Percentiles rank a stretch among this genome's conserved stretches.
Evolutionary conservation across 2,113 vertebrate species (phyloP).

Genomic region (Tachuris rubrigastra): DNA sequence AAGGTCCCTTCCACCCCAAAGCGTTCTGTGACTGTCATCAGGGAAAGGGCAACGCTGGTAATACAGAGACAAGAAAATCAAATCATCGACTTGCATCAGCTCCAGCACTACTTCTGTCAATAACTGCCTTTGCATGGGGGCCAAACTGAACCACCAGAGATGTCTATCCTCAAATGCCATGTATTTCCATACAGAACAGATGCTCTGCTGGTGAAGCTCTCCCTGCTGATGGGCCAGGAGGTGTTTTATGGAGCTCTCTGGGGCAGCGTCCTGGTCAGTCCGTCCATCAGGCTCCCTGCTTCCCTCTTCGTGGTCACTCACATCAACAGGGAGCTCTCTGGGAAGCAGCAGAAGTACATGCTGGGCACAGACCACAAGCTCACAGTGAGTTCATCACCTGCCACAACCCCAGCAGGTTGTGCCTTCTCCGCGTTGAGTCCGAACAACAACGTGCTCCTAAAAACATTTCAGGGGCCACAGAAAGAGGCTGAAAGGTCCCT

Average conservation of each 20-base stretch:
- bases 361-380: conserved; percentile 84
- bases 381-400: conserved; percentile 77
- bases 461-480: background rate
- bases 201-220: conserved; percentile 84
- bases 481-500: background rate
- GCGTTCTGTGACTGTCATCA: background rate
- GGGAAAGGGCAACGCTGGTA: background rate
- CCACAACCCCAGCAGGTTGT: background rate
- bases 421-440: background rate
- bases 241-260: conserved; percentile 89
- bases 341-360: conserved; percentile 84
- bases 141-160: background rate
- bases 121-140: background rate
- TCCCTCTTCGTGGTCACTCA: conserved; percentile 90
- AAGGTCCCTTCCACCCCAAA: background rate
- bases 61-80: background rate
- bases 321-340: conserved; percentile 79
- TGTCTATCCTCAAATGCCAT: background rate
- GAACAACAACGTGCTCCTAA: background rate
- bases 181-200: conserved; percentile 80
- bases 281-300: conserved; percentile 86
- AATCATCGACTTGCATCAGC: background rate
- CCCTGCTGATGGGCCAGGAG: conserved; percentile 86
- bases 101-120: background rate
- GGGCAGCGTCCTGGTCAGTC: conserved; percentile 86